Evolutionary conservation across 2,888 invertebrate species (phyloP).

Genomic region (Ophion costatus): DNA sequence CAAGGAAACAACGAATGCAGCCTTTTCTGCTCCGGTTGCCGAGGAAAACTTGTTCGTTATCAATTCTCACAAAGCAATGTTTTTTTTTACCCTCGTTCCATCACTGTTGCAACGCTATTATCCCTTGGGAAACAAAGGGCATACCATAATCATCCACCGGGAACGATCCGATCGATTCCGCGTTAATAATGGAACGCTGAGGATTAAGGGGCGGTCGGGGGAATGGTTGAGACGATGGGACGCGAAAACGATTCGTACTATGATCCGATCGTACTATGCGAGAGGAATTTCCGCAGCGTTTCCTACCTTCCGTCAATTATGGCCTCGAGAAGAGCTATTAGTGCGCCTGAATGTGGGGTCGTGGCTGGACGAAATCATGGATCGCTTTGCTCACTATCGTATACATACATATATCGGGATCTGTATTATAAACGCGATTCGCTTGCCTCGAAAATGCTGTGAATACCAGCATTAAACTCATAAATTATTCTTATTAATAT

Average conservation of each 20-base stretch:
- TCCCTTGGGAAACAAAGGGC: constrained; percentile 20
- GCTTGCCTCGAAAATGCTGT: background rate
- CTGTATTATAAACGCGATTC: background rate
- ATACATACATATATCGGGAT: background rate
- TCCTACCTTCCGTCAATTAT: constrained; percentile 55
- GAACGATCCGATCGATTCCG: constrained; percentile 44
- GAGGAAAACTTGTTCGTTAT: background rate
- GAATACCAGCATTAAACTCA: too few relatives aligned
- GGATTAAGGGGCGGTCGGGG: constrained; percentile 29
- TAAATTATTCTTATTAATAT: too few relatives aligned
- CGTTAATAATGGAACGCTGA: constrained; percentile 45
- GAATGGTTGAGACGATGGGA: background rate
- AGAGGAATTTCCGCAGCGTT: constrained; percentile 58
- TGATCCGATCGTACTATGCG: constrained; percentile 42
- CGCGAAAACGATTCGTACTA: constrained; percentile 34
- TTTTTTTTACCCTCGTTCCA: background rate
- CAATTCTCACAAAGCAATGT: background rate
- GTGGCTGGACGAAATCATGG: background rate
- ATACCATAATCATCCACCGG: background rate
- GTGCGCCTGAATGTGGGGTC: constrained; percentile 18
- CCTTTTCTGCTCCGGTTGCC: background rate
- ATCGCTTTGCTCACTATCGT: background rate
- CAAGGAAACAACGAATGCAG: background rate
- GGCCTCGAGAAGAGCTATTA: constrained; percentile 55
- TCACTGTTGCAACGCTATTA: background rate